These are phyloP conservation scores for Myanophis thanlyinensis DNA, from an alignment of 2,113 vertebrate genomes.

Conservation along the genomic window DNA sequence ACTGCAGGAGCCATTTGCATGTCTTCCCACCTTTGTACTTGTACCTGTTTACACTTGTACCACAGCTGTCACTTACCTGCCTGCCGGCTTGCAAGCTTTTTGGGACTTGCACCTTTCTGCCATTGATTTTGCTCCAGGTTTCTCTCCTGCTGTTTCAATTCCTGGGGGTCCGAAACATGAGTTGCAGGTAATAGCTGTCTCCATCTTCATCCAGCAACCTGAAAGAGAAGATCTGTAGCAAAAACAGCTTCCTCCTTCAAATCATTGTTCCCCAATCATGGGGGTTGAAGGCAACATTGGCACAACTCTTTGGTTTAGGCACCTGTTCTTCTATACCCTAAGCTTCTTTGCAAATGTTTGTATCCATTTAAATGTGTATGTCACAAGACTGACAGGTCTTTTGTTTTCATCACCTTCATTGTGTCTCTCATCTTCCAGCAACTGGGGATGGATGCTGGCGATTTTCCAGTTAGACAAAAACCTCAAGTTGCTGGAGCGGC, in stretches of 20 bases:
- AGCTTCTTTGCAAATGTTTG: neutral
- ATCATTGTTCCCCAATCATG: neutral
- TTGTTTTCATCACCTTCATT: conserved; percentile 16
- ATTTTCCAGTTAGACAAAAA: conserved; percentile 60
- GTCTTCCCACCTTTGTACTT: neutral
- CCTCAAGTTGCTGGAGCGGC: conserved; percentile 44
- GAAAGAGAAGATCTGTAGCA: neutral
- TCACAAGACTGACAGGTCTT: neutral
- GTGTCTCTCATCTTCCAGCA: conserved; percentile 51
- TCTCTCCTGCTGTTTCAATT: neutral
- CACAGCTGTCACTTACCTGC: neutral
- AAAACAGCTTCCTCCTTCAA: neutral
- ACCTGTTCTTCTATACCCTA: neutral
- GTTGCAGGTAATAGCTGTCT: neutral
- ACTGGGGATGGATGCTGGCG: conserved; percentile 57
- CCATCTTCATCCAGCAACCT: neutral
- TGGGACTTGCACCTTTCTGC: neutral
- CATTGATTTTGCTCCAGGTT: neutral
- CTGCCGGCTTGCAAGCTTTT: neutral
- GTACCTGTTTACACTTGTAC: neutral
- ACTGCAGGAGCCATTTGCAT: neutral
- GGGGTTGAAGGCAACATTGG: neutral
- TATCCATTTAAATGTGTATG: neutral
- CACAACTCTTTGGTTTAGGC: neutral
- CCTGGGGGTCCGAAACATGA: neutral